phyloP scores from a whole-genome alignment of 1,140 invertebrate genomes.

The Euschistus heros region DNA sequence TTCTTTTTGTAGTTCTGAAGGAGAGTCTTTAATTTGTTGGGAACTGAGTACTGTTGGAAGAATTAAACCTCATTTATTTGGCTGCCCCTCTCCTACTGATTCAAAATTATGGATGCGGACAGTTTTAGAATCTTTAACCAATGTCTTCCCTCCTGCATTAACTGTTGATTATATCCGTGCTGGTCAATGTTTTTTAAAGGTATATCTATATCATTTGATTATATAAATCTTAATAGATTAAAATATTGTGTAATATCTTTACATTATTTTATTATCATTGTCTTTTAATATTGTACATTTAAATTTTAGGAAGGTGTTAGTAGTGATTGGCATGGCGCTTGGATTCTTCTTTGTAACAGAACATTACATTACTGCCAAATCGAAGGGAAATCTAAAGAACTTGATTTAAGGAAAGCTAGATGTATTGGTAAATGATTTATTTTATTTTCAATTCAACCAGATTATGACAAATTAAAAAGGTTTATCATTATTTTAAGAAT shows the following conservation, averaged over 20 bases:
- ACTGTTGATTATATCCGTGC: constrained; percentile 47
- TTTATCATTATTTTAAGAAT: too few relatives aligned
- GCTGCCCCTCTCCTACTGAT: constrained; percentile 42
- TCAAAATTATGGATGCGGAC: constrained; percentile 56
- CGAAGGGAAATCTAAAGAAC: constrained; percentile 41
- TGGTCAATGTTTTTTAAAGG: constrained; percentile 59
- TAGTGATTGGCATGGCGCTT: constrained; percentile 61
- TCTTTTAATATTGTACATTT: constrained; percentile 9
- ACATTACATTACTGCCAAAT: constrained; percentile 53
- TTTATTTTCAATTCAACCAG: too few relatives aligned
- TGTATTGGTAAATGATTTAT: constrained; percentile 51
- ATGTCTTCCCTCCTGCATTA: constrained; percentile 45
- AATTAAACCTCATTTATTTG: constrained; percentile 41
- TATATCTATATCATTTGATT: constrained; percentile 30
- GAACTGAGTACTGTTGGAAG: constrained; percentile 41
- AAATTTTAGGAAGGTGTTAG: constrained; percentile 47
- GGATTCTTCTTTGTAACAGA: constrained; percentile 61
- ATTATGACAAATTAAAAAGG: too few relatives aligned
- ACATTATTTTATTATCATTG: background rate
- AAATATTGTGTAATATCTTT: background rate
- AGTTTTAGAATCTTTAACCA: constrained; percentile 49
- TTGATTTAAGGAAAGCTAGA: constrained; percentile 70
- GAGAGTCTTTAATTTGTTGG: constrained; percentile 47
- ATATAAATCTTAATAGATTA: too few relatives aligned
- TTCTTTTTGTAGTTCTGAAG: constrained; percentile 37